Percentiles rank a stretch among this genome's conserved stretches.
Conservation (phyloP, 1,140 invertebrate genomes). For the Pogonomyrmex barbatus region DNA sequence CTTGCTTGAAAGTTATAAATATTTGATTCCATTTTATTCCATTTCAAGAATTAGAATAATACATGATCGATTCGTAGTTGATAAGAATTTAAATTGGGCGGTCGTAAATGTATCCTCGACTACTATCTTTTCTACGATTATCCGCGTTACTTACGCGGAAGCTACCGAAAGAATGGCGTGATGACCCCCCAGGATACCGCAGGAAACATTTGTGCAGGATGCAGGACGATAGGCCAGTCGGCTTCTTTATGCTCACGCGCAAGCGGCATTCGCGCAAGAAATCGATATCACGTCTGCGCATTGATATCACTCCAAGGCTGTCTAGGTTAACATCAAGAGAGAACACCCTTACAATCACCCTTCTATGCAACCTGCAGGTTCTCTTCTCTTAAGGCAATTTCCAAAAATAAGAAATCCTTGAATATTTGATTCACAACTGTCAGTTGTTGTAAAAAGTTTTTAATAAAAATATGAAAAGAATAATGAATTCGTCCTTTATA, state of each 20-base stretch:
- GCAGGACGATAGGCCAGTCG: constrained; percentile 41
- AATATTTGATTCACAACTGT: constrained; percentile 1
- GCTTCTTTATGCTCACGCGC: constrained; percentile 40
- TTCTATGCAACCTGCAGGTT: constrained; percentile 12
- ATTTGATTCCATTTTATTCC: not conserved
- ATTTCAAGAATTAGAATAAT: constrained; percentile 18
- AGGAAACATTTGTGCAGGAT: constrained; percentile 51
- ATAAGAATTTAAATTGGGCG: not conserved
- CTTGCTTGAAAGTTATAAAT: not conserved
- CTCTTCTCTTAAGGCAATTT: not conserved
- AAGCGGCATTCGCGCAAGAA: constrained; percentile 61
- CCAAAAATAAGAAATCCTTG: not conserved
- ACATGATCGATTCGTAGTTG: too few species aligned
- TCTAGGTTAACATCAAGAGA: constrained; percentile 59
- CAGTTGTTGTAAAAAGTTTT: too few species aligned
- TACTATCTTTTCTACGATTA: constrained; percentile 8
- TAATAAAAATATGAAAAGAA: not conserved
- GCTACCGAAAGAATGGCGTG: constrained; percentile 15
- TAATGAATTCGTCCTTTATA: not conserved
- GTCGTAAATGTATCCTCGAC: not conserved
- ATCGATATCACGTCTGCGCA: constrained; percentile 80
- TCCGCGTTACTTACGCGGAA: not conserved
- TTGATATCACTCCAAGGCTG: constrained; percentile 27
- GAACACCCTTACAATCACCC: constrained; percentile 16
- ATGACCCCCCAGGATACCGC: constrained; percentile 32